A percentile compares a stretch with the other conserved stretches of the same genome.
phyloP scores from a whole-genome alignment of 2,888 invertebrate genomes.

The Nomada hirtipes region DNA sequence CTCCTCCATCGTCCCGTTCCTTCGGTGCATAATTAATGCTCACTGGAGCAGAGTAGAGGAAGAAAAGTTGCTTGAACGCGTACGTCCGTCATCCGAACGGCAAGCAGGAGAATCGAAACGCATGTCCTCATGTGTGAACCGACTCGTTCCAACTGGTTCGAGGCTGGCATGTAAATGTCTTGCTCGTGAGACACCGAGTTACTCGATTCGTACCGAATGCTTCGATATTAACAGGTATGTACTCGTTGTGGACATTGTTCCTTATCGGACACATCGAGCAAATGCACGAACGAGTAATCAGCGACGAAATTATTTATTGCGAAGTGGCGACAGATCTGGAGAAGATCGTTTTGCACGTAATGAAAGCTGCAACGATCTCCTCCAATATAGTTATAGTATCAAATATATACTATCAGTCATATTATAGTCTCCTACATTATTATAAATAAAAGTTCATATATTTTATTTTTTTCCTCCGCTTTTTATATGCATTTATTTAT shows the following conservation, averaged over 20 bases:
- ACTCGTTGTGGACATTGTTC: slow-evolving; percentile 27
- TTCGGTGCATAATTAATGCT: slow-evolving; percentile 74
- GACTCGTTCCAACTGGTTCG: slow-evolving; percentile 68
- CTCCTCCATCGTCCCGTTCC: slow-evolving; percentile 7
- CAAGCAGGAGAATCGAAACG: slow-evolving; percentile 63
- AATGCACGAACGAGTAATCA: slow-evolving; percentile 4
- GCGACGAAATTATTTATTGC: background rate
- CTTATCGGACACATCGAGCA: slow-evolving; percentile 31
- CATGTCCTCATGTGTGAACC: slow-evolving; percentile 76
- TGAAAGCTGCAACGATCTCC: too few species aligned
- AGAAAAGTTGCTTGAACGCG: slow-evolving; percentile 64
- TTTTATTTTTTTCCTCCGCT: too few species aligned
- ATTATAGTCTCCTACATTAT: too few species aligned
- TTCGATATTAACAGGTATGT: slow-evolving; percentile 43
- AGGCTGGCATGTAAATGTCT: slow-evolving; percentile 61
- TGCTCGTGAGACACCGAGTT: slow-evolving; percentile 19
- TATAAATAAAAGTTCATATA: too few species aligned
- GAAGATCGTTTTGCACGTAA: too few species aligned
- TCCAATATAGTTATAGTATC: too few species aligned
- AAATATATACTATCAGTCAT: too few species aligned
- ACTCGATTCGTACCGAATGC: slow-evolving; percentile 12
- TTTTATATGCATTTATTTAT: too few species aligned
- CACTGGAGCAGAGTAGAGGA: slow-evolving; percentile 54
- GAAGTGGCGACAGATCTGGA: background rate
- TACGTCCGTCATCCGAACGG: slow-evolving; percentile 61